Evolutionary conservation across 2,797 vertebrate genomes (phyloP).

Genomic region (Hipposideros larvatus): DNA sequence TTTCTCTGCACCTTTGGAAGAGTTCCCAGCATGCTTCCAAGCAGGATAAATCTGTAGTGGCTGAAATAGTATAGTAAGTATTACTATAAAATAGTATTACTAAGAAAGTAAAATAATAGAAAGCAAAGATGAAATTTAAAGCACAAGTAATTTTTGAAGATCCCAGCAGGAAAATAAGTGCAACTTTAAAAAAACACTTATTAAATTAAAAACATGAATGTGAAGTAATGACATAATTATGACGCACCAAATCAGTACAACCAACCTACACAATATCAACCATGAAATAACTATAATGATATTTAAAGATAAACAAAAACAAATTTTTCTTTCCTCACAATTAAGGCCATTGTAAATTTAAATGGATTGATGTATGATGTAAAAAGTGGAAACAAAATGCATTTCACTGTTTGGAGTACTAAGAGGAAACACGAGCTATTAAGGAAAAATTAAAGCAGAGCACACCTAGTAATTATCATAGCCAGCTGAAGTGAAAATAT

Average conservation of each 20-base stretch:
- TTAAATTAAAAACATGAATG: neutral
- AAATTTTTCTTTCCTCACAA: neutral
- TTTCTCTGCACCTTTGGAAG: neutral
- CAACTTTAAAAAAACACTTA: neutral
- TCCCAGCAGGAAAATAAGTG: neutral
- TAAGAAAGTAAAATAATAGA: neutral
- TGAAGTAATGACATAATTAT: conserved; percentile 37
- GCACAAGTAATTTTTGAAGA: conserved; percentile 4
- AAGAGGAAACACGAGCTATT: conserved; percentile 81
- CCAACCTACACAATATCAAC: neutral
- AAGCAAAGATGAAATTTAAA: conserved; percentile 15
- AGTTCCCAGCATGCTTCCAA: neutral
- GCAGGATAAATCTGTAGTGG: neutral
- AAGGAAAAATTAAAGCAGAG: conserved; percentile 69
- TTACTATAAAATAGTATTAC: neutral
- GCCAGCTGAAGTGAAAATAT: conserved; percentile 79
- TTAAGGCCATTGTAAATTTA: conserved; percentile 60
- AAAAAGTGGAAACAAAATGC: conserved; percentile 77
- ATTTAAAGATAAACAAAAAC: conserved; percentile 23
- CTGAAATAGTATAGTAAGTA: neutral
- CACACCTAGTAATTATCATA: conserved; percentile 65
- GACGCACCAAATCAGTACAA: neutral
- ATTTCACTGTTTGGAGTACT: conserved; percentile 65
- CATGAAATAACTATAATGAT: neutral
- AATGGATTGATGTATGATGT: conserved; percentile 40